Evolutionary conservation across 2,113 vertebrate species (phyloP).

Genomic region (Nicator chloris): DNA sequence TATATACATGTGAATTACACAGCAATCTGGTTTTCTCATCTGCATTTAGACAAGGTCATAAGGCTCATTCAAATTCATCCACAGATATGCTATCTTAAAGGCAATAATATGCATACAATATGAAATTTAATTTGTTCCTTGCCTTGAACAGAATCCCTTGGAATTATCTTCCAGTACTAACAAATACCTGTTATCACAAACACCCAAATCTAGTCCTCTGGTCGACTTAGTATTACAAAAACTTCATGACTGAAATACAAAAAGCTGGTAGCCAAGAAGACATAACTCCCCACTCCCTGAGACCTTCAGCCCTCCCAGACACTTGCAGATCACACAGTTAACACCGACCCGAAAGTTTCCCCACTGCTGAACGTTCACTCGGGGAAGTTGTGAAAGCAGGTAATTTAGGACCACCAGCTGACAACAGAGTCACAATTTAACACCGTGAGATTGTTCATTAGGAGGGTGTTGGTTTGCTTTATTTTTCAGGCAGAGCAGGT

Average conservation of each 20-base stretch:
- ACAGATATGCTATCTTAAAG: not conserved
- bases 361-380: not conserved
- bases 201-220: not conserved
- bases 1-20: not conserved
- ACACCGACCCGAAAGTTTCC: not conserved
- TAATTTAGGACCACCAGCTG: constrained; percentile 29
- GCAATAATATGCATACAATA: not conserved
- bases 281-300: rapidly evolving
- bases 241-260: not conserved
- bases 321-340: not conserved
- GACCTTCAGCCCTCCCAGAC: not conserved
- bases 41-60: constrained; percentile 45
- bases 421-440: not conserved
- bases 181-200: not conserved
- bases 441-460: not conserved
- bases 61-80: constrained; percentile 28
- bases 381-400: not conserved
- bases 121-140: not conserved
- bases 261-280: not conserved
- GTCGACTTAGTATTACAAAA: not conserved
- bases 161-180: not conserved
- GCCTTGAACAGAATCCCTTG: not conserved
- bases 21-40: not conserved
- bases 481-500: not conserved
- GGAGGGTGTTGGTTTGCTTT: not conserved